Conservation (phyloP, 2,888 invertebrate genomes). For the Byasa hedistus region DNA sequence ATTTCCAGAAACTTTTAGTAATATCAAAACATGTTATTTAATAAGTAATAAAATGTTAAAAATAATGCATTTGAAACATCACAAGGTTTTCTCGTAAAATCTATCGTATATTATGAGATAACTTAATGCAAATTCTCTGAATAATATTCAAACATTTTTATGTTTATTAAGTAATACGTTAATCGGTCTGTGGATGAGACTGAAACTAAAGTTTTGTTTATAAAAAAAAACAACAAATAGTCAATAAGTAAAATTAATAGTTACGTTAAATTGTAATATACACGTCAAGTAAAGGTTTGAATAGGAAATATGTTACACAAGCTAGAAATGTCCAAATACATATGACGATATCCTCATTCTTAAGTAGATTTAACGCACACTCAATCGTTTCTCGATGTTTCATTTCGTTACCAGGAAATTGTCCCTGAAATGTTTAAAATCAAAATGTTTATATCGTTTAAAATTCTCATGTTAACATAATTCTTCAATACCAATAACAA, state of each 20-base stretch:
- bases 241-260: too few relatives aligned
- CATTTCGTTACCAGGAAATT: background rate
- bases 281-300: too few relatives aligned
- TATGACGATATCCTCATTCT: too few relatives aligned
- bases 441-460: slow-evolving; percentile 18
- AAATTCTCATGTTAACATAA: slow-evolving; percentile 8
- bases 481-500: background rate
- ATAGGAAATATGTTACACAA: too few relatives aligned
- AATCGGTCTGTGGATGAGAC: background rate
- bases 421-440: slow-evolving; percentile 15
- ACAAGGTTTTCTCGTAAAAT: background rate
- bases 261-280: too few relatives aligned
- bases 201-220: too few relatives aligned
- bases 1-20: too few relatives aligned
- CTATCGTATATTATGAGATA: background rate
- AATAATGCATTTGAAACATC: background rate
- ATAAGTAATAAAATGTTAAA: background rate
- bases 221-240: too few relatives aligned
- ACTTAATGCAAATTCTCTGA: background rate
- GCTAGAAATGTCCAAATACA: too few relatives aligned
- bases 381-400: background rate
- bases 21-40: too few relatives aligned
- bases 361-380: too few relatives aligned
- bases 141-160: background rate
- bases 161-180: background rate